A percentile compares a stretch with the other conserved stretches of the same genome.
Conservation (phyloP, 2,888 invertebrate genomes). For the Hydriomena furcata region DNA sequence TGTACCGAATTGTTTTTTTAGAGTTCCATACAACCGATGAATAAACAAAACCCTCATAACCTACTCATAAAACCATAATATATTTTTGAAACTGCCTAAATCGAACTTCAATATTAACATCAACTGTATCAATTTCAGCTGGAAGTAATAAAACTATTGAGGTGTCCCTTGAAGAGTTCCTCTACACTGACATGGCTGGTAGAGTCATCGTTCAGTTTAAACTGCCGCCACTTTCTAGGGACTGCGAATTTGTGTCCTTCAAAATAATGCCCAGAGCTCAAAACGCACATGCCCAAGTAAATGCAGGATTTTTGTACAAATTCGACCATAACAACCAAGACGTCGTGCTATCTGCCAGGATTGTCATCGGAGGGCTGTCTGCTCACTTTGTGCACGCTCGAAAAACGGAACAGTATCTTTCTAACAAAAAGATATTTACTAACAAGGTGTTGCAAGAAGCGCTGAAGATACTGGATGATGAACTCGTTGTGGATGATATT, state of each 20-base stretch:
- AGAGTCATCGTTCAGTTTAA: constrained; percentile 54
- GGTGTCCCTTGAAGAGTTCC: constrained; percentile 56
- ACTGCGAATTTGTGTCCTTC: constrained; percentile 54
- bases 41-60: too few species aligned
- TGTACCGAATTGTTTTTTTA: constrained; percentile 25
- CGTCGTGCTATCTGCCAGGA: constrained; percentile 71
- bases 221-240: constrained; percentile 56
- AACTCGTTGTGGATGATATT: constrained; percentile 66
- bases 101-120: too few species aligned
- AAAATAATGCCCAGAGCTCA: constrained; percentile 87
- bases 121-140: constrained; percentile 43
- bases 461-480: constrained; percentile 78
- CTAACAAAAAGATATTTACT: constrained; percentile 65
- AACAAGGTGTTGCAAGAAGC: constrained; percentile 76
- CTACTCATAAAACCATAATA: too few species aligned
- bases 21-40: too few species aligned
- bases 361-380: constrained; percentile 85
- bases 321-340: constrained; percentile 56
- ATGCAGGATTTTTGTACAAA: constrained; percentile 88
- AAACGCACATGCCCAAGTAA: constrained; percentile 90
- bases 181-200: constrained; percentile 58
- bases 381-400: constrained; percentile 81
- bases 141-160: constrained; percentile 38
- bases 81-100: too few species aligned
- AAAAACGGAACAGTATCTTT: constrained; percentile 79